Conservation (phyloP, 2,113 vertebrate species). For the Esox niger region DNA sequence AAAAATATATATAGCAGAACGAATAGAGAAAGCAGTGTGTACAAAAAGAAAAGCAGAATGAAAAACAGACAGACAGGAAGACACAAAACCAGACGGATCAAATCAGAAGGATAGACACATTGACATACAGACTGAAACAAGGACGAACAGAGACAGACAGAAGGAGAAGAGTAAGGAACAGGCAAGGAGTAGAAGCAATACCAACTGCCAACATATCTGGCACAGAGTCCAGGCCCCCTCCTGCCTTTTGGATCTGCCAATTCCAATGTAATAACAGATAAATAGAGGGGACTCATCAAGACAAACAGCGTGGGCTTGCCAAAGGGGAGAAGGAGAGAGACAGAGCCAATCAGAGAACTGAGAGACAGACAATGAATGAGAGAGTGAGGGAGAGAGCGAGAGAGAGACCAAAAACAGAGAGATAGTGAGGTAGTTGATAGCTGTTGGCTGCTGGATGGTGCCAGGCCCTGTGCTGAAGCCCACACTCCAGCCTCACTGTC, state of each 20-base stretch:
- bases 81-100: too few relatives aligned
- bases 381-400: neutral
- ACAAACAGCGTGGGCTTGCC: conserved; percentile 74
- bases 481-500: conserved; percentile 64
- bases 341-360: conserved; percentile 49
- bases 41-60: conserved; percentile 5
- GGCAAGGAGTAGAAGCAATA: conserved; percentile 33
- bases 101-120: too few relatives aligned
- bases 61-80: too few relatives aligned
- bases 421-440: neutral
- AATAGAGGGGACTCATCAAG: conserved; percentile 70
- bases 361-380: conserved; percentile 13
- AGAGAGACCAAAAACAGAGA: neutral
- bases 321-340: conserved; percentile 66
- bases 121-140: too few relatives aligned
- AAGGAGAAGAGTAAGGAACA: neutral
- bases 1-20: neutral
- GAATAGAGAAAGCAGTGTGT: neutral
- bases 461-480: conserved; percentile 63
- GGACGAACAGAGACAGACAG: too few relatives aligned
- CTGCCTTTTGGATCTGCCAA: conserved; percentile 71
- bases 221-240: conserved; percentile 55
- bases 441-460: conserved; percentile 62
- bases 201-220: conserved; percentile 60
- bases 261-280: conserved; percentile 76